phyloP scores from a whole-genome alignment of 1,140 invertebrate species.

The Plutomurus gul region DNA sequence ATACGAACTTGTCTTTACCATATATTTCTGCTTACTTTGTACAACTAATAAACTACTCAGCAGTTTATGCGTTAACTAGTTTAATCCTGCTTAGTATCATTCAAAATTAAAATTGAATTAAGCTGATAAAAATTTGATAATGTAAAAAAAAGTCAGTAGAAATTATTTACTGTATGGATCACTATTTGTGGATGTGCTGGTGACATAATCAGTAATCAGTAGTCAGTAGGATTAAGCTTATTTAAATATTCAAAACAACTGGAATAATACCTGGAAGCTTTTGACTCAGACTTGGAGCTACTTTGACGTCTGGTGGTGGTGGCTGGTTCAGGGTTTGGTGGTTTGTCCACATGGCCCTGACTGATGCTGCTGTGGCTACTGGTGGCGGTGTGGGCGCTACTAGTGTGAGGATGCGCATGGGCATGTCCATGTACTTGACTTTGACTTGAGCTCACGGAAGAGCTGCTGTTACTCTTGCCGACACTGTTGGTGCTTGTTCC shows the following conservation, averaged over 20 bases:
- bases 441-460: not conserved
- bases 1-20: too few species aligned
- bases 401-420: not conserved
- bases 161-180: too few species aligned
- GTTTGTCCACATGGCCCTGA: not conserved
- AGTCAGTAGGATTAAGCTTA: too few species aligned
- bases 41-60: too few species aligned
- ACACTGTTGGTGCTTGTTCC: not conserved
- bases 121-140: too few species aligned
- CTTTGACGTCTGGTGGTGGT: not conserved
- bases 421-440: not conserved
- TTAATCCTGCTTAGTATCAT: too few species aligned
- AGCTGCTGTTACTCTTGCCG: not conserved
- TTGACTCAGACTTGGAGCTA: constrained; percentile 16
- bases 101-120: too few species aligned
- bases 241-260: not conserved
- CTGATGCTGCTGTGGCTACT: not conserved
- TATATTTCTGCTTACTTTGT: too few species aligned
- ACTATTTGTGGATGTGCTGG: too few species aligned
- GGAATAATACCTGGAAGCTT: constrained; percentile 19
- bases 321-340: not conserved
- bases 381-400: not conserved
- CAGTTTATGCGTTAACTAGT: too few species aligned
- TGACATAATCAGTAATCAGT: too few species aligned
- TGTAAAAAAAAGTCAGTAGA: too few species aligned